Evolutionary conservation across 2,797 vertebrate species (phyloP).

Genomic region (Antennarius maculatus): DNA sequence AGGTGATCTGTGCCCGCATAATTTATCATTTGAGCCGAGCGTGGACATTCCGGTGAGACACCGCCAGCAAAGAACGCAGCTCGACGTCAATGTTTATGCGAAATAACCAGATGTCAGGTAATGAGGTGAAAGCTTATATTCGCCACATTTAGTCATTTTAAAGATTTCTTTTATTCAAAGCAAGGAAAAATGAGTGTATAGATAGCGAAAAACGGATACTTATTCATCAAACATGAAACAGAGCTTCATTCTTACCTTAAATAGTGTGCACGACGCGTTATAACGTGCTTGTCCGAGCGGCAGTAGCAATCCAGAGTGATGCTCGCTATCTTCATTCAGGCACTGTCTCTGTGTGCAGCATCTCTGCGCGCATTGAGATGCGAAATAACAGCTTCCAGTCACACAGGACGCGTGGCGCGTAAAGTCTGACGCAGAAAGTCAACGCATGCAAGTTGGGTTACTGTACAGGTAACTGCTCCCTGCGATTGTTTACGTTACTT

Average conservation of each 20-base stretch:
- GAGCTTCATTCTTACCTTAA: conserved; percentile 48
- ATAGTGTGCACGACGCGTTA: background rate
- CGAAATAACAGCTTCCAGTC: conserved; percentile 51
- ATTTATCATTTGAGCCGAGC: conserved; percentile 2
- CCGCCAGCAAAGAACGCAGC: conserved; percentile 34
- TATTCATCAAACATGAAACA: background rate
- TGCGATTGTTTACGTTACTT: background rate
- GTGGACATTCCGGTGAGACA: conserved; percentile 23
- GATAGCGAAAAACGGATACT: background rate
- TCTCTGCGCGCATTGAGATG: conserved; percentile 60
- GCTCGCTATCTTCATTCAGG: conserved; percentile 56
- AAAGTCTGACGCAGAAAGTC: conserved; percentile 75
- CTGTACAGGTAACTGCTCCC: background rate
- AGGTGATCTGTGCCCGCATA: background rate
- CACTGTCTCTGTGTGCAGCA: conserved; percentile 53
- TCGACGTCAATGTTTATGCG: conserved; percentile 26
- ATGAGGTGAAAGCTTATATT: conserved; percentile 15
- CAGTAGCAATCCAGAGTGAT: conserved; percentile 31
- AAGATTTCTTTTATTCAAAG: background rate
- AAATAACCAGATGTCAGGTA: conserved; percentile 48
- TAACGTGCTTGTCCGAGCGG: background rate
- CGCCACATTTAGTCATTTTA: conserved; percentile 1
- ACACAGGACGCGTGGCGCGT: conserved; percentile 63
- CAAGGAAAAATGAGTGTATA: no score
- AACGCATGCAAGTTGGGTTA: conserved; percentile 45